These are phyloP conservation scores for Falco rusticolus DNA, from an alignment of 2,797 vertebrate genomes.

Conservation along the genomic window DNA sequence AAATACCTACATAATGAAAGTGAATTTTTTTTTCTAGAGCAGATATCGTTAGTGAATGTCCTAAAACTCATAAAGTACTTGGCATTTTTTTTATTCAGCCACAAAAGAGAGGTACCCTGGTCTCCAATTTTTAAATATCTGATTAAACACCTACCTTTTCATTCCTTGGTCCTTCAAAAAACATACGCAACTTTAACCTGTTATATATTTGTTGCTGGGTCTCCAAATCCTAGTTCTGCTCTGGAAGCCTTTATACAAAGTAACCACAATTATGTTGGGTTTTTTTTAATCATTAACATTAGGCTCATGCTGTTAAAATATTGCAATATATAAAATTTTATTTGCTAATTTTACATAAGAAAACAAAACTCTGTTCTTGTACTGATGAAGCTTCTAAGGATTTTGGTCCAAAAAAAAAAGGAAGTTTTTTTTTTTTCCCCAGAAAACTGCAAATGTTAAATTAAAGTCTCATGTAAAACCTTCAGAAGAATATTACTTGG, in stretches of 20 bases:
- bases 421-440: not conserved
- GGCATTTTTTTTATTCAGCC: not conserved
- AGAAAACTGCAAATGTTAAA: not conserved
- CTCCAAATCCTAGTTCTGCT: not conserved
- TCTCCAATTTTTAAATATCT: not conserved
- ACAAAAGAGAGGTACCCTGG: not conserved
- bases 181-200: not conserved
- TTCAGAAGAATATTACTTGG: not conserved
- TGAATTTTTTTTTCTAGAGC: accelerated
- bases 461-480: not conserved
- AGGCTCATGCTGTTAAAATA: not conserved
- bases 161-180: not conserved
- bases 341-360: not conserved
- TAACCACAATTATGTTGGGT: not conserved
- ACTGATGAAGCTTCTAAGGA: not conserved
- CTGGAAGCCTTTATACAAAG: not conserved
- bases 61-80: not conserved
- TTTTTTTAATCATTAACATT: not conserved
- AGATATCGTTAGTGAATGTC: not conserved
- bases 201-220: not conserved
- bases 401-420: not conserved
- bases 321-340: not conserved
- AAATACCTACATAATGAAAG: not conserved
- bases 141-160: not conserved
- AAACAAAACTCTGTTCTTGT: not conserved